These are phyloP conservation scores for Peromyscus eremicus DNA, from an alignment of 2,797 vertebrate species.

Conservation along the genomic window DNA sequence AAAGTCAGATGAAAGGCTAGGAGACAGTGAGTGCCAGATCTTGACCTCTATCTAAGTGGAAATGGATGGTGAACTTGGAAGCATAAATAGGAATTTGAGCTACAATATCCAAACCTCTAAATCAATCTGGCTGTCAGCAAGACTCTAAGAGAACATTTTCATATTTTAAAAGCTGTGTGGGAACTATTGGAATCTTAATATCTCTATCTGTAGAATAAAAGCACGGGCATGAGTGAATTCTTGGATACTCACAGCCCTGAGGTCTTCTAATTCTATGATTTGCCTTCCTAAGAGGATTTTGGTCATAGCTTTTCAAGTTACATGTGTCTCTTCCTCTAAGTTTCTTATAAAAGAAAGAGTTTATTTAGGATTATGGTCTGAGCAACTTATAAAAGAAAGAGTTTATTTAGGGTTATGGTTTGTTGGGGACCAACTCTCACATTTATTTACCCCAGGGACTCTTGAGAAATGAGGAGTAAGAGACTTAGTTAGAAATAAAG, in stretches of 20 bases:
- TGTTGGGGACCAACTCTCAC: too few relatives aligned
- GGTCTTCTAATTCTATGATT: neutral
- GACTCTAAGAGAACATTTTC: constrained; percentile 23
- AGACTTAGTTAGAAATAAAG: too few relatives aligned
- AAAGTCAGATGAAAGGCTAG: neutral
- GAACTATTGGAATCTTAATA: constrained; percentile 12
- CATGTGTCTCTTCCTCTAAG: neutral
- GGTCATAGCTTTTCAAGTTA: constrained; percentile 10
- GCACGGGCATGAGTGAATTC: neutral
- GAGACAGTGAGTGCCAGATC: neutral
- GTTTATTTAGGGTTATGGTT: neutral
- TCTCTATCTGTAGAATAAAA: constrained; percentile 50
- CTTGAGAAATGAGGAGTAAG: too few relatives aligned
- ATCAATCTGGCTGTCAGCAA: constrained; percentile 58
- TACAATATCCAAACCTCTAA: constrained; percentile 49
- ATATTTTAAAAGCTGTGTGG: neutral
- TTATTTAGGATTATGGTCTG: neutral
- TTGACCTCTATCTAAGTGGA: neutral
- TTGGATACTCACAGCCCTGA: neutral
- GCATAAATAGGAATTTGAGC: constrained; percentile 52
- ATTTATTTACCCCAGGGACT: too few relatives aligned
- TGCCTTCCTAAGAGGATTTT: constrained; percentile 15
- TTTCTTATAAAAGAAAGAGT: neutral
- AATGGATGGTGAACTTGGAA: constrained; percentile 9
- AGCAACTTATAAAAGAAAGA: neutral